Evolutionary conservation across 2,797 vertebrate genomes (phyloP).

Genomic region (Brotula barbata): DNA sequence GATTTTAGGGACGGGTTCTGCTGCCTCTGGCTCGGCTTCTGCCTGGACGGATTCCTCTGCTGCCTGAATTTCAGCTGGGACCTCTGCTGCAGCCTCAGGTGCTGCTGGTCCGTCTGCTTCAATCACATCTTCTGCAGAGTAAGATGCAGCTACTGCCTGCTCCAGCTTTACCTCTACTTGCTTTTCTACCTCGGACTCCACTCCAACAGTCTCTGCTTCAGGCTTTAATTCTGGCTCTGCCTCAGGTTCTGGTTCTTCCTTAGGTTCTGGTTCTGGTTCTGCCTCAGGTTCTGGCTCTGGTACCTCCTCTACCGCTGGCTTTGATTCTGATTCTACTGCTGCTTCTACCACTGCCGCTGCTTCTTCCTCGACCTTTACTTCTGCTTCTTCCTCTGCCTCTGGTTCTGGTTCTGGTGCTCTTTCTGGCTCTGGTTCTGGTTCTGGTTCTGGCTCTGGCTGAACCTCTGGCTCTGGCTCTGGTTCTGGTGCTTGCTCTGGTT

Average conservation of each 20-base stretch:
- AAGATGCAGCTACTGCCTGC: constrained; percentile 17
- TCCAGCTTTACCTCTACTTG: constrained; percentile 37
- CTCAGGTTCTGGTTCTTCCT: constrained; percentile 26
- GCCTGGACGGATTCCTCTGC: constrained; percentile 42
- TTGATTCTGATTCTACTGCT: constrained; percentile 24
- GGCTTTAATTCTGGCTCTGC: constrained; percentile 24
- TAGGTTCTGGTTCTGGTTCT: constrained; percentile 30
- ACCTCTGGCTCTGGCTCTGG: constrained; percentile 17
- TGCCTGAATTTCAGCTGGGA: constrained; percentile 18
- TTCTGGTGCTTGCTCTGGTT: constrained; percentile 9
- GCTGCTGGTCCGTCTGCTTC: constrained; percentile 25
- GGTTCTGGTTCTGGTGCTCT: neutral
- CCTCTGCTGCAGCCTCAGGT: constrained; percentile 13
- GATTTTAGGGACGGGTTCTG: constrained; percentile 72
- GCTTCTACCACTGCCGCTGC: constrained; percentile 20
- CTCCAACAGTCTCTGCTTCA: constrained; percentile 21
- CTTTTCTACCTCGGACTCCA: constrained; percentile 36
- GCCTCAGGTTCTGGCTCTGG: neutral
- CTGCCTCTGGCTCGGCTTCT: constrained; percentile 38
- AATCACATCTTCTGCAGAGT: constrained; percentile 25
- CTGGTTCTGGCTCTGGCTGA: constrained; percentile 8
- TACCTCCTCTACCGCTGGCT: constrained; percentile 5
- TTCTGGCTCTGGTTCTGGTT: constrained; percentile 1
- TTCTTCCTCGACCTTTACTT: constrained; percentile 6
- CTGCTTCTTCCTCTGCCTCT: constrained; percentile 1